These are phyloP conservation scores for Idaea biselata DNA, from an alignment of 2,888 invertebrate species.

Conservation along the genomic window DNA sequence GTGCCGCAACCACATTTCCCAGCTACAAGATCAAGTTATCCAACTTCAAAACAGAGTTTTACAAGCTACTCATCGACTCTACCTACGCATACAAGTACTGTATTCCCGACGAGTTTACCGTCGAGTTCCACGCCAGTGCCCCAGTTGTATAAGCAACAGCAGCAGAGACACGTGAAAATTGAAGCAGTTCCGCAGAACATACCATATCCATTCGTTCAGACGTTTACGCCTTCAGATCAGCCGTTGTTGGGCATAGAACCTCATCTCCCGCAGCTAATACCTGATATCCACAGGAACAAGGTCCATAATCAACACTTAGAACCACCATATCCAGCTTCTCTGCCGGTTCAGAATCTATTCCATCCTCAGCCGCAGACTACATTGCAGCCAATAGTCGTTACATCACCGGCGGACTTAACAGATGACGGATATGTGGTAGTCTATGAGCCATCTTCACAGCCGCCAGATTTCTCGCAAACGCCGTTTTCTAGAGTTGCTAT, in stretches of 20 bases:
- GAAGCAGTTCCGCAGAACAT: background rate
- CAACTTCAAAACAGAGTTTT: slow-evolving; percentile 30
- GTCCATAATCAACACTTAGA: slow-evolving; percentile 7
- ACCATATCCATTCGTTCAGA: slow-evolving; percentile 1
- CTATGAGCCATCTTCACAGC: slow-evolving; percentile 4
- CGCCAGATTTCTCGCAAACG: slow-evolving; percentile 2
- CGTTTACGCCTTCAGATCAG: slow-evolving; percentile 5
- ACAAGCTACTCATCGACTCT: slow-evolving; percentile 39
- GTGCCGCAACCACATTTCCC: background rate
- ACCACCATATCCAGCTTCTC: slow-evolving; percentile 10
- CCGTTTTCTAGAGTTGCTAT: slow-evolving; percentile 5
- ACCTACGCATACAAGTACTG: slow-evolving; percentile 23
- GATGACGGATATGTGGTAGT: slow-evolving; percentile 3
- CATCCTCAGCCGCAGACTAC: slow-evolving; percentile 9
- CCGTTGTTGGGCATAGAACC: background rate
- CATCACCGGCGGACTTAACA: background rate
- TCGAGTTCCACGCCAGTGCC: background rate
- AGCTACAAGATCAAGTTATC: background rate
- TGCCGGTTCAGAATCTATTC: slow-evolving; percentile 9
- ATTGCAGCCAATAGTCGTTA: slow-evolving; percentile 6
- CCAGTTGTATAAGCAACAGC: slow-evolving; percentile 4
- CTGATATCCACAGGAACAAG: slow-evolving; percentile 9
- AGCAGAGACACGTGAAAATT: background rate
- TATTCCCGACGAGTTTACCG: background rate
- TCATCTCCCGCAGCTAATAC: slow-evolving; percentile 10